These are phyloP conservation scores for Argopecten irradians DNA, from an alignment of 1,140 invertebrate genomes.

Conservation along the genomic window DNA sequence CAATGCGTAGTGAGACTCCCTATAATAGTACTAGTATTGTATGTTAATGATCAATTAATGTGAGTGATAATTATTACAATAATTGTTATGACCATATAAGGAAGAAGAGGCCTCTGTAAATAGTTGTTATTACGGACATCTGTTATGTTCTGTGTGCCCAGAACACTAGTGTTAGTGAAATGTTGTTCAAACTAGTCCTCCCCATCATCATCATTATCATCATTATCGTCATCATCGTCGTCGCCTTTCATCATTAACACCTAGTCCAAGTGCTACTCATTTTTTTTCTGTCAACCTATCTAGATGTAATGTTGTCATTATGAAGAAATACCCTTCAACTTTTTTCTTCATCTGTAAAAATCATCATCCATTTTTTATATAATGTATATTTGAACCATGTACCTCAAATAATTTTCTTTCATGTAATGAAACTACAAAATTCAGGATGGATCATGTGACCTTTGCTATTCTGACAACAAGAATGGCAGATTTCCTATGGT, in stretches of 20 bases:
- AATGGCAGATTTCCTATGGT: background rate
- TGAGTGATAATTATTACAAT: background rate
- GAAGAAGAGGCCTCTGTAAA: constrained; percentile 6
- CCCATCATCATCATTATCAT: background rate
- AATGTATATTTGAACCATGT: constrained; percentile 14
- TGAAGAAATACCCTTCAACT: background rate
- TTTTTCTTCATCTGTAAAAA: background rate
- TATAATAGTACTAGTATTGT: background rate
- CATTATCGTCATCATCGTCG: no score
- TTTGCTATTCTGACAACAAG: background rate
- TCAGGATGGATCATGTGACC: constrained; percentile 1
- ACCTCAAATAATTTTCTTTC: constrained; percentile 9
- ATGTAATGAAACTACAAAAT: background rate
- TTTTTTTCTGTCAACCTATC: background rate
- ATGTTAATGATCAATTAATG: background rate
- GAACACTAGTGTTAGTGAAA: constrained; percentile 10
- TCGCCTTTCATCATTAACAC: constrained; percentile 1
- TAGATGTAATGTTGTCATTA: constrained; percentile 1
- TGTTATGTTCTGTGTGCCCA: background rate
- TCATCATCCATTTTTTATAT: constrained; percentile 23
- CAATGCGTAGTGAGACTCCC: background rate
- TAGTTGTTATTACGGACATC: background rate
- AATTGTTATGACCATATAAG: constrained; percentile 12
- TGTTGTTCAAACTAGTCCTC: constrained; percentile 16
- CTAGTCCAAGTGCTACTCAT: constrained; percentile 15